Conservation (phyloP, 2,888 invertebrate species). For the Vannuccia rotundouncinata region DNA sequence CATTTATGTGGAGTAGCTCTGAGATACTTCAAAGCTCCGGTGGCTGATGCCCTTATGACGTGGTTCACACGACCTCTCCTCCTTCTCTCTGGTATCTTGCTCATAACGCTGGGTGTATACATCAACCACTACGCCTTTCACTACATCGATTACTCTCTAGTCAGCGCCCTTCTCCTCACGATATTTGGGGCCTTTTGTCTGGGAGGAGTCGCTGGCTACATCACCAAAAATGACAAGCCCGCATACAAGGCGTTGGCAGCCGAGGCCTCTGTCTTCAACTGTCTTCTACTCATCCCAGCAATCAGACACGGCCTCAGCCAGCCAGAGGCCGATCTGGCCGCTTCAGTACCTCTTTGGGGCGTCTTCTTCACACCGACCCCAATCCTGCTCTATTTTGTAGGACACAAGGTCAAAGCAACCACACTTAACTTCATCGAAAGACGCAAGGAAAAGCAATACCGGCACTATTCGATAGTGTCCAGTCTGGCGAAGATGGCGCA, state of each 20-base stretch:
- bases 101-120: conserved; percentile 55
- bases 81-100: conserved; percentile 51
- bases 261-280: conserved; percentile 52
- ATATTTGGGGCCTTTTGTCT: conserved; percentile 44
- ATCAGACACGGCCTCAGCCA: conserved; percentile 49
- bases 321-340: conserved; percentile 50
- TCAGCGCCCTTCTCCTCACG: conserved; percentile 39
- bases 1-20: conserved; percentile 49
- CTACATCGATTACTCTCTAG: conserved; percentile 44
- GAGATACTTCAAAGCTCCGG: conserved; percentile 46
- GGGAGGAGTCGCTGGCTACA: conserved; percentile 45
- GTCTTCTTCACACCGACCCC: conserved; percentile 51
- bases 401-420: conserved; percentile 33
- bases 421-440: conserved; percentile 37
- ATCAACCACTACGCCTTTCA: conserved; percentile 55
- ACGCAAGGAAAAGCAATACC: conserved; percentile 38
- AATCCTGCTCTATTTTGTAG: conserved; percentile 38
- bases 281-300: conserved; percentile 49
- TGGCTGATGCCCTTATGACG: conserved; percentile 50
- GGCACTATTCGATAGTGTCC: conserved; percentile 39
- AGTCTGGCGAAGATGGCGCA: conserved; percentile 40
- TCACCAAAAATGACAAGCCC: conserved; percentile 46
- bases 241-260: conserved; percentile 49
- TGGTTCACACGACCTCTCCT: conserved; percentile 54
- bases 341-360: conserved; percentile 52